phyloP scores from a whole-genome alignment of 2,888 invertebrate species.

The Zeuzera pyrina region DNA sequence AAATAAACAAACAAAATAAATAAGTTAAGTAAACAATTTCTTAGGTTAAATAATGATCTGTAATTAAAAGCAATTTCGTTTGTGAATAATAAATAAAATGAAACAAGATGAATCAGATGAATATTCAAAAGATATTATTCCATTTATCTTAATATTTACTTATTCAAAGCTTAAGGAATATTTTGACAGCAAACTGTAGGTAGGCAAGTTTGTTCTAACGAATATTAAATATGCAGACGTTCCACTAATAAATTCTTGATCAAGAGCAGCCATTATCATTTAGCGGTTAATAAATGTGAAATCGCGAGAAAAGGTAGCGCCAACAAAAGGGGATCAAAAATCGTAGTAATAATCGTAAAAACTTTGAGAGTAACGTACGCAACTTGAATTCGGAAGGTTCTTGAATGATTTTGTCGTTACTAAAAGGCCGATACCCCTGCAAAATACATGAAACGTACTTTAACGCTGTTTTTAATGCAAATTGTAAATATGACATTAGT shows the following conservation, averaged over 20 bases:
- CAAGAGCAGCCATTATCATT: slow-evolving; percentile 54
- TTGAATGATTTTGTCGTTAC: slow-evolving; percentile 36
- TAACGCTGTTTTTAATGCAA: too few species aligned
- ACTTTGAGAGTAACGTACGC: slow-evolving; percentile 58
- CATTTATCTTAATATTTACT: too few species aligned
- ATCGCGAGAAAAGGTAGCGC: slow-evolving; percentile 47
- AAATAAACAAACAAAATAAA: too few species aligned
- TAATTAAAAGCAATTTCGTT: too few species aligned
- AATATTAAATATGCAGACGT: slow-evolving; percentile 22
- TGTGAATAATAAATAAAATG: too few species aligned
- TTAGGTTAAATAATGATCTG: too few species aligned
- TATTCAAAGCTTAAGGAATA: too few species aligned
- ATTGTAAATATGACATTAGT: too few species aligned
- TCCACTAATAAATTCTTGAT: slow-evolving; percentile 41
- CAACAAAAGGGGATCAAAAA: slow-evolving; percentile 51
- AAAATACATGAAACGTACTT: slow-evolving; percentile 27
- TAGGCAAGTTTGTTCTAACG: slow-evolving; percentile 15
- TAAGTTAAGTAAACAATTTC: too few species aligned
- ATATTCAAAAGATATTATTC: too few species aligned
- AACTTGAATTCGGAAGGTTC: slow-evolving; percentile 45
- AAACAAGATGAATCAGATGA: too few species aligned
- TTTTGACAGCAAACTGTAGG: slow-evolving; percentile 16
- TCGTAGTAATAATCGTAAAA: slow-evolving; percentile 65
- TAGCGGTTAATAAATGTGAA: slow-evolving; percentile 60
- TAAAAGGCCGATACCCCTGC: slow-evolving; percentile 27